Percentiles rank a stretch among this genome's conserved stretches.
These are phyloP conservation scores for Oophaga sylvatica DNA, from an alignment of 2,797 vertebrate species.

Conservation along the genomic window DNA sequence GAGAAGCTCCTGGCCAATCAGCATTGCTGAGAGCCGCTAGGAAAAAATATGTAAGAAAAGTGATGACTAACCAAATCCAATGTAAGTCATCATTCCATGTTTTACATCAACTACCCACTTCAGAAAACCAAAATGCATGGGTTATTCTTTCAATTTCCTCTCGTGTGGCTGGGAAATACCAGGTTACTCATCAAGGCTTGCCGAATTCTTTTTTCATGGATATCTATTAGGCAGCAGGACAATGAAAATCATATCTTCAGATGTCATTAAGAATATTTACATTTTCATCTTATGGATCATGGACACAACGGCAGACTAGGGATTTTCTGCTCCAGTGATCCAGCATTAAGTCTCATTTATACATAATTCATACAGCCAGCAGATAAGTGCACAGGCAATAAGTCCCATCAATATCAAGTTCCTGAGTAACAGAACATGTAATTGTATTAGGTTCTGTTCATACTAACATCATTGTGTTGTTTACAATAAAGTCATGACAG, in stretches of 20 bases:
- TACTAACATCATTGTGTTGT: background rate
- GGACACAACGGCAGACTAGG: constrained; percentile 3
- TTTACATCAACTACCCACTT: background rate
- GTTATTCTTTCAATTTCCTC: background rate
- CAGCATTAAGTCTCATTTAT: constrained; percentile 24
- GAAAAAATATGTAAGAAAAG: background rate
- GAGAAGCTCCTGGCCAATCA: background rate
- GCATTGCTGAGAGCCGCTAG: background rate
- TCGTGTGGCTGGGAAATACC: background rate
- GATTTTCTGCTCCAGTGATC: constrained; percentile 38
- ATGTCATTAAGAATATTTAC: constrained; percentile 59
- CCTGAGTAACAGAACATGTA: background rate
- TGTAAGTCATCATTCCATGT: background rate
- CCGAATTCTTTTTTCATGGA: background rate
- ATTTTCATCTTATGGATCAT: constrained; percentile 30
- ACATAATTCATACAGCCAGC: constrained; percentile 16
- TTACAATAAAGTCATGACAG: background rate
- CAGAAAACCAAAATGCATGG: background rate
- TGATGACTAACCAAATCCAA: background rate
- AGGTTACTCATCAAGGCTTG: background rate
- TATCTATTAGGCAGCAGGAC: constrained; percentile 15
- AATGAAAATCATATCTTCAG: background rate
- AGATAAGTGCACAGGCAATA: background rate
- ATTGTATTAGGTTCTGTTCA: background rate
- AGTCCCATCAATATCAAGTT: background rate